Base-by-base conservation (phyloP, 2,113 vertebrate genomes). In the Hippocampus abdominalis region DNA sequence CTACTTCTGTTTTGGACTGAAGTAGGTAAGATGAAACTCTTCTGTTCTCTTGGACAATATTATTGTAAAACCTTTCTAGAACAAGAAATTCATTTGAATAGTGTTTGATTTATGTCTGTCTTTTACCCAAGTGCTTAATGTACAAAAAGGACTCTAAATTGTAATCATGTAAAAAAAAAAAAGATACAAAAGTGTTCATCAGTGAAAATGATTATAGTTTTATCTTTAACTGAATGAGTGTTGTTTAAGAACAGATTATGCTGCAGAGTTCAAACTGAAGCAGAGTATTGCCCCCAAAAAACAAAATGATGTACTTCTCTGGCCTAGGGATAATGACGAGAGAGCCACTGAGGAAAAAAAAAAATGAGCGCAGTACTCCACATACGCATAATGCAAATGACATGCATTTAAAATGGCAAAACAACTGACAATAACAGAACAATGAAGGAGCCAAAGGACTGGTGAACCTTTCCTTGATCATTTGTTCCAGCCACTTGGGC, bases 381-480 rank as follows among this genome's bases (percentile, higher is more conserved):
- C 84, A 90, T 90, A 90, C 88, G 86, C 88, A 92, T 90, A 91
- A 91, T 92, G 90, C 81, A 90, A 90, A 90, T 88, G 89, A 91
- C 85, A 88, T 82, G 86, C 86, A 88, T 88, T 83, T 89, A 84
- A 90, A 88, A 90, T 76, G 72, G 86, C 80, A 82, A 88, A 87
- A 91, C 84, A 91, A 92, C 76, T 84, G 88, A 85, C 86, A 88
- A 79, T 81, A 86, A 88, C 86, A 87, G 88, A 85, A 89, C 84
- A 89, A 87, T 84, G 79, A 84, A 78, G 76, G 69, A 79, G 83
- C 82, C 84, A 78, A 74, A 79, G 85, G 32, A 86, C 87, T 69
- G 29, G 73, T 66, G 70, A 80, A 54, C 67, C 72, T 54, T 40
- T 73, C 75, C n/a, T 85, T 74, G 46, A 84, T 69, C 57, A 73